Percentiles rank a stretch among this genome's conserved stretches.
Conservation (phyloP, 1,140 invertebrate genomes). For the Manduca sexta region DNA sequence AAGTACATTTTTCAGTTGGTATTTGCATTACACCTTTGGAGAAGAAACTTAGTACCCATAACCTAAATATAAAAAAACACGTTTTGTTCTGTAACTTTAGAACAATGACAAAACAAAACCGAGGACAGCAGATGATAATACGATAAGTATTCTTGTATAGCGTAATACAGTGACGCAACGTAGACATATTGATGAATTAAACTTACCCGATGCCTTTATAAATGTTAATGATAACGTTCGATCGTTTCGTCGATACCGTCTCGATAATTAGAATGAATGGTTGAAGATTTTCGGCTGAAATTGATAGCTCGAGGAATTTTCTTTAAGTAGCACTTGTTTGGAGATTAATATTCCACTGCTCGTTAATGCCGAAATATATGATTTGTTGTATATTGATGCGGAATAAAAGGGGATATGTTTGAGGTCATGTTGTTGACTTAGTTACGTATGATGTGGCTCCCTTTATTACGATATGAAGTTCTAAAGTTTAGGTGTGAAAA, state of each 20-base stretch:
- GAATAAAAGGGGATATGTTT: not conserved
- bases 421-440: no score
- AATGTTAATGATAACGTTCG: conserved; percentile 50
- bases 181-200: conserved; percentile 56
- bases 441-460: no score
- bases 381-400: no score
- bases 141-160: no score
- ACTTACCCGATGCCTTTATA: conserved; percentile 48
- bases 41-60: no score
- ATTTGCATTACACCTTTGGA: no score
- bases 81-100: no score
- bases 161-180: no score
- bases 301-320: conserved; percentile 34
- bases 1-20: no score
- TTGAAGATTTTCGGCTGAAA: conserved; percentile 31
- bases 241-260: conserved; percentile 26
- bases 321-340: conserved; percentile 27
- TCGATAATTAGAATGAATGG: conserved; percentile 58
- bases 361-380: conserved; percentile 4
- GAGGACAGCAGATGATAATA: conserved; percentile 14
- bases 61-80: no score
- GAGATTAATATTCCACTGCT: conserved; percentile 24
- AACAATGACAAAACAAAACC: no score
- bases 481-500: not conserved
- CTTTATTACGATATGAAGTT: no score